Evolutionary conservation across 2,797 vertebrate genomes (phyloP), one percentile per base, ranked within the genome.

Genomic region (Hydrocynus forskahlii): DNA sequence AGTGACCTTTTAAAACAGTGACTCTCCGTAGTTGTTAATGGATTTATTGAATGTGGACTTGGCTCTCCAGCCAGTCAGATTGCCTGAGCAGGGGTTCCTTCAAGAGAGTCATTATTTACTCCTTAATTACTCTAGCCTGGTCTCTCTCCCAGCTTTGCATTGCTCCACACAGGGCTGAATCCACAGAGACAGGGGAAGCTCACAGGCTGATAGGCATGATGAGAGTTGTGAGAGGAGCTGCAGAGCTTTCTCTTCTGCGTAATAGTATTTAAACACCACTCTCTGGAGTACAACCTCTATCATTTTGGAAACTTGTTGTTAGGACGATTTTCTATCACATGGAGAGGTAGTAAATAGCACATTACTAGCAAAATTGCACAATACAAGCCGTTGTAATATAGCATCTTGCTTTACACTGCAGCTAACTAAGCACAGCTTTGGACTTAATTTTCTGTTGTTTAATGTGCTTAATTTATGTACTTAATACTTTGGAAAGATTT

Each of bases 61-160:
- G 76, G 52, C 68, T 74, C 70, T 38, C 38, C 0, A 76, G 80
- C 63, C 83, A 71, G 76, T 85, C 77, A 82, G 81, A 84, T 86
- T 50, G 68, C 82, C 76, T 48, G 71, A 75, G 75, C 73, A 74
- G 59, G 70, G 81, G 73, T 84, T 83, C 23, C 62, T 80, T 85
- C 77, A 84, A 86, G 68, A 83, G 71, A 57, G 82, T 87, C 81
- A 85, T 88, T 88, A 87, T 85, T 85, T 85, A 81, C 87, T 87
- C 67, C 78, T 74, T 88, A 88, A 88, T 88, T 87, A 88, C 87
- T 85, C 75, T 75, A 68, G 78, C 72, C 72, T 62, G 40, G 17
- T 81, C 48, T 82, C 74, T 75, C 52, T 59, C 62, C 67, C 52
- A 50, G 21, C 67, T 83, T 62, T 86, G 76, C 81, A 69, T 60